These are phyloP conservation scores for Corvus moneduloides DNA, from an alignment of 2,113 vertebrate genomes.

Conservation along the genomic window DNA sequence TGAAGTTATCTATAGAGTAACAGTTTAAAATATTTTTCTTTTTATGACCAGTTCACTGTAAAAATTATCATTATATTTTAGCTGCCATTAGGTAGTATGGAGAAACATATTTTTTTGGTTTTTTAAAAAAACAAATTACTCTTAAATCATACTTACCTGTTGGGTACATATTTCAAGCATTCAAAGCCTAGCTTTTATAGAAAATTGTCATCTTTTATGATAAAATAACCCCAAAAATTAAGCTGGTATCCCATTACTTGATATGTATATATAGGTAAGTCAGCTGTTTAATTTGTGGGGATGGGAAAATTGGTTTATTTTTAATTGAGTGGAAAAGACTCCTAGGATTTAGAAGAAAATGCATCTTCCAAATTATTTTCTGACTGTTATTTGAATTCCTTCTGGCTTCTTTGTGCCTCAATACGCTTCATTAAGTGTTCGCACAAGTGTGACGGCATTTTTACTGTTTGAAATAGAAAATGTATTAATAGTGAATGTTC, in stretches of 20 bases:
- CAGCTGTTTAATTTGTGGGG: conserved; percentile 44
- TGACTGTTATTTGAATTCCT: conserved; percentile 15
- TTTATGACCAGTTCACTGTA: conserved; percentile 75
- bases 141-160: conserved; percentile 26
- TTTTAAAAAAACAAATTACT: conserved; percentile 29
- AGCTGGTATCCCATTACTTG: conserved; percentile 26
- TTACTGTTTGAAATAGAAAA: not conserved
- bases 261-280: conserved; percentile 31
- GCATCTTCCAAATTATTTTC: conserved; percentile 3
- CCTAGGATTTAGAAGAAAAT: not conserved
- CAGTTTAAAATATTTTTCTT: conserved; percentile 69
- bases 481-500: not conserved
- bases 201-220: conserved; percentile 42
- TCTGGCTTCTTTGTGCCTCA: conserved; percentile 44
- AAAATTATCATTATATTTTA: conserved; percentile 70
- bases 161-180: conserved; percentile 26
- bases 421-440: not conserved
- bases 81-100: conserved; percentile 60
- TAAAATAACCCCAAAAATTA: not conserved
- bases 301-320: conserved; percentile 29
- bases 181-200: conserved; percentile 42
- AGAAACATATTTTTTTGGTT: conserved; percentile 72
- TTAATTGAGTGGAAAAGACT: not conserved
- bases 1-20: conserved; percentile 61
- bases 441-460: conserved; percentile 17